A percentile compares a stretch with the other conserved stretches of the same genome.
Conservation (phyloP, 2,888 invertebrate genomes). For the Miltochrista miniata region DNA sequence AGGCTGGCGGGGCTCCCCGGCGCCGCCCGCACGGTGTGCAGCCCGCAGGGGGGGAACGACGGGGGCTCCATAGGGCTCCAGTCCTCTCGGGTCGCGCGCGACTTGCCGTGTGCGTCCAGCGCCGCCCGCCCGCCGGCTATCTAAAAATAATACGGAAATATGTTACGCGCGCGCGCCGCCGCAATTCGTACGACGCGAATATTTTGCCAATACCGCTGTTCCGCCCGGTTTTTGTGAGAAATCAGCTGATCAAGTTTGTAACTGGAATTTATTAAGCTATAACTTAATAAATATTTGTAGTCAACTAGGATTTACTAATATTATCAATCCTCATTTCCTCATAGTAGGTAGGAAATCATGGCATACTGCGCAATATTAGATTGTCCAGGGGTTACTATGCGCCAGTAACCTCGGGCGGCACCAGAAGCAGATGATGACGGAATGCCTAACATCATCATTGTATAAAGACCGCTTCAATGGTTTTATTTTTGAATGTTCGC, state of each 20-base stretch:
- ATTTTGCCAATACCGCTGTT: conserved; percentile 66
- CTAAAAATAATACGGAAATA: conserved; percentile 82
- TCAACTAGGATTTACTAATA: no score
- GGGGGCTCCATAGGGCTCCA: conserved; percentile 78
- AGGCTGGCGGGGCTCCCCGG: conserved; percentile 62
- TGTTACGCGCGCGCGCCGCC: conserved; percentile 67
- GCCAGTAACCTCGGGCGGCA: no score
- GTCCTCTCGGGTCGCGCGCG: conserved; percentile 76
- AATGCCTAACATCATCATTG: no score
- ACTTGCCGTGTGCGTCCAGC: conserved; percentile 67
- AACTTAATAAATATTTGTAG: neutral
- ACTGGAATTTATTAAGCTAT: neutral
- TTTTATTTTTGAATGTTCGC: no score
- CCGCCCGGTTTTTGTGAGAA: conserved; percentile 23
- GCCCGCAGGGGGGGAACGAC: conserved; percentile 60
- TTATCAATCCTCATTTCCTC: no score
- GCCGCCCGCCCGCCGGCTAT: conserved; percentile 73
- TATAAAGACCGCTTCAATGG: no score
- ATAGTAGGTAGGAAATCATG: no score
- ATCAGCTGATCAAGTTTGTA: conserved; percentile 45
- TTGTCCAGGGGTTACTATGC: no score
- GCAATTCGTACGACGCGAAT: conserved; percentile 70
- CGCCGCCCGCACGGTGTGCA: conserved; percentile 60
- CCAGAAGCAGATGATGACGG: no score
- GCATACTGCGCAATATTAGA: no score